Percentiles rank a stretch among this genome's conserved stretches.
These are phyloP conservation scores for Lagodon rhomboides DNA, from an alignment of 2,797 vertebrate genomes.

Conservation along the genomic window DNA sequence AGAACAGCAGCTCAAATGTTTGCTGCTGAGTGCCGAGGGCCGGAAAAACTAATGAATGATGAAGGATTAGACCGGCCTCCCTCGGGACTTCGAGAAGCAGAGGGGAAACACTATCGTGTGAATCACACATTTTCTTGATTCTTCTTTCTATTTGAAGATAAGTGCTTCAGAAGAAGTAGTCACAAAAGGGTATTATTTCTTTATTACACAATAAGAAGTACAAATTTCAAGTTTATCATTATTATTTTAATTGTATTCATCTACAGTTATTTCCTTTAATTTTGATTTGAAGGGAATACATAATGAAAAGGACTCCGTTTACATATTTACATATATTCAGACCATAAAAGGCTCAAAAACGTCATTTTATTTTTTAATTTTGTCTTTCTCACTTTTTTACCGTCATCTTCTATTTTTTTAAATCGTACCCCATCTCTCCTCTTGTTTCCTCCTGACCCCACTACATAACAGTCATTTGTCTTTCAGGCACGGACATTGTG, in stretches of 20 bases:
- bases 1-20: constrained; percentile 52
- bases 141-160: neutral
- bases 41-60: constrained; percentile 74
- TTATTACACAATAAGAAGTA: neutral
- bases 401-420: neutral
- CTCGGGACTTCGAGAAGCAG: constrained; percentile 29
- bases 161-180: neutral
- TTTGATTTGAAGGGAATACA: neutral
- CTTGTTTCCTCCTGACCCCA: neutral
- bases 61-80: constrained; percentile 63
- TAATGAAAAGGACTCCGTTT: neutral
- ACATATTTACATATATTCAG: neutral
- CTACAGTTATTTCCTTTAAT: neutral
- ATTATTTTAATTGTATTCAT: neutral
- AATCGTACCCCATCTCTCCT: neutral
- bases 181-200: neutral
- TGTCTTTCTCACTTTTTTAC: neutral
- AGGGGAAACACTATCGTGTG: constrained; percentile 10
- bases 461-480: neutral
- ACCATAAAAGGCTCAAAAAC: neutral
- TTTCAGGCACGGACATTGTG: constrained; percentile 93
- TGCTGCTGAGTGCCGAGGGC: constrained; percentile 53
- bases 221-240: neutral
- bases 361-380: neutral
- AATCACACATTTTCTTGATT: neutral